Conservation (phyloP, 2,113 vertebrate genomes). For the Tachuris rubrigastra region DNA sequence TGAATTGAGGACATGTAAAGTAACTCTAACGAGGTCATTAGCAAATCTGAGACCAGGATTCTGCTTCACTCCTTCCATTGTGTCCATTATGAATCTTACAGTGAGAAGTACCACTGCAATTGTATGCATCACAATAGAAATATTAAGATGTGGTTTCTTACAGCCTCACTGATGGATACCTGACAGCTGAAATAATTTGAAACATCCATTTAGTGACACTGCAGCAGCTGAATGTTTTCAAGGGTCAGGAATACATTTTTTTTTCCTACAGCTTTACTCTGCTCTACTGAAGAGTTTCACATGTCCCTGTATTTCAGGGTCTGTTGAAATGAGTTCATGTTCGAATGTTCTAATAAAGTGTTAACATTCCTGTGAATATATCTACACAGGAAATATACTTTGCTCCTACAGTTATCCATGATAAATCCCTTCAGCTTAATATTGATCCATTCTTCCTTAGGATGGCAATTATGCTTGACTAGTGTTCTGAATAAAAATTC, state of each 20-base stretch:
- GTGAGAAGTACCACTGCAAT: background rate
- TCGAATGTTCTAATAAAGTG: background rate
- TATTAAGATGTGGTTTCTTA: background rate
- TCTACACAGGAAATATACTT: background rate
- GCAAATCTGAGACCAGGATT: background rate
- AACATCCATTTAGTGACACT: background rate
- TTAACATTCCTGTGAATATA: background rate
- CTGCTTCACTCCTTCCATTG: background rate
- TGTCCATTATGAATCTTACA: background rate
- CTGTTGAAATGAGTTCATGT: background rate
- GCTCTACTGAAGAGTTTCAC: background rate
- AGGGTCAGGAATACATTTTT: background rate
- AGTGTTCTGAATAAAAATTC: background rate
- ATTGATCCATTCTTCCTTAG: background rate
- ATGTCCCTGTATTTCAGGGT: background rate
- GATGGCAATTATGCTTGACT: background rate
- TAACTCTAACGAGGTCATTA: background rate
- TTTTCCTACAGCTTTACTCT: background rate
- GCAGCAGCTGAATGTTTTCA: background rate
- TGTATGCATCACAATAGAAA: background rate
- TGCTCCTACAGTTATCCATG: background rate
- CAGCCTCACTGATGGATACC: background rate
- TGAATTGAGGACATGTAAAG: background rate
- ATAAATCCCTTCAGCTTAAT: background rate
- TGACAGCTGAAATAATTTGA: background rate